Percentiles rank a stretch among this genome's conserved stretches.
phyloP scores from a whole-genome alignment of 2,888 invertebrate species.

The Cephus pulcher region DNA sequence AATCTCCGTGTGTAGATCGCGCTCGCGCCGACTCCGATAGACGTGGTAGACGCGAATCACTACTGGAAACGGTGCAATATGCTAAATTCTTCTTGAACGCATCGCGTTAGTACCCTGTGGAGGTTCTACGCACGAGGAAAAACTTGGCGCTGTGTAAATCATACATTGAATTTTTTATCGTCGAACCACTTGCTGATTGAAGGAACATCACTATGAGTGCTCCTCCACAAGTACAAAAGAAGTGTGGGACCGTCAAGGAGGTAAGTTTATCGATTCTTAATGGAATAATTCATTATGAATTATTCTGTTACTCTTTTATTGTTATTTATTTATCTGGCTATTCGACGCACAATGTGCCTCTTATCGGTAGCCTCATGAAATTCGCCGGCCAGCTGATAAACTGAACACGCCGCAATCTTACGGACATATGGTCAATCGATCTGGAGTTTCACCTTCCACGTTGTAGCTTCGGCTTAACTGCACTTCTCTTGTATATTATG shows the following conservation, averaged over 20 bases:
- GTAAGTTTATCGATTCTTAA: constrained; percentile 60
- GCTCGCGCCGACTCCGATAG: constrained; percentile 51
- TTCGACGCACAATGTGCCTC: background rate
- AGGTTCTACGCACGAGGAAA: constrained; percentile 27
- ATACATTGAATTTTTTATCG: background rate
- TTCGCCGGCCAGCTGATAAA: background rate
- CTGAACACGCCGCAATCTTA: background rate
- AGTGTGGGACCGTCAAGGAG: constrained; percentile 74
- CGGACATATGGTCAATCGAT: background rate
- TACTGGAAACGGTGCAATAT: constrained; percentile 38
- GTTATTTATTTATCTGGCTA: background rate
- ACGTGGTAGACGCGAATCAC: constrained; percentile 49
- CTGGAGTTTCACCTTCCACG: background rate
- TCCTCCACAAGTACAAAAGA: constrained; percentile 66
- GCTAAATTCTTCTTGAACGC: constrained; percentile 46
- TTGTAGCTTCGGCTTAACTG: background rate
- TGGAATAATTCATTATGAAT: background rate
- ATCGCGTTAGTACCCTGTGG: constrained; percentile 21
- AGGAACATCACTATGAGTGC: constrained; percentile 28
- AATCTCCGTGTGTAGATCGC: constrained; percentile 54
- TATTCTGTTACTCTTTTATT: background rate
- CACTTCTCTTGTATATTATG: background rate
- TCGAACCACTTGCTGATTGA: background rate
- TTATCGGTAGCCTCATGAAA: background rate
- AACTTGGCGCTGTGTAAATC: background rate